These are phyloP conservation scores for Siderastrea siderea DNA, from an alignment of 92 coral and sea anemone species.

Conservation along the genomic window DNA sequence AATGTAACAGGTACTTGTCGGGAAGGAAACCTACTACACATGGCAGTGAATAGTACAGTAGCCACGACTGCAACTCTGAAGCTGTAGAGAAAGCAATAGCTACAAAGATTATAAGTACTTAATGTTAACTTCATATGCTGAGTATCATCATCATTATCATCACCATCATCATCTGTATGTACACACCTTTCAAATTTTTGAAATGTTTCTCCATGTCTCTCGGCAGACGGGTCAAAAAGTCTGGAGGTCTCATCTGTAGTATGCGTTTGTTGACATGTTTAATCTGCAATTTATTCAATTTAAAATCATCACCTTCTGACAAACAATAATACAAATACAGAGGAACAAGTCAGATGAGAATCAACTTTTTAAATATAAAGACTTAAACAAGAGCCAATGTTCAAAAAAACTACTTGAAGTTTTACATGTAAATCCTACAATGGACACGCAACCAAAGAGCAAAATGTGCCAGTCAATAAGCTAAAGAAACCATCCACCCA, in stretches of 20 bases:
- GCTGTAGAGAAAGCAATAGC: conserved; percentile 27
- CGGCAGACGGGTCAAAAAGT: conserved; percentile 59
- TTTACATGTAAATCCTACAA: too few relatives aligned
- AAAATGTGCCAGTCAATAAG: too few relatives aligned
- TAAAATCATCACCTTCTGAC: neutral
- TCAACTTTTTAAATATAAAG: neutral
- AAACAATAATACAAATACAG: conserved; percentile 16
- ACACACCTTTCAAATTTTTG: conserved; percentile 65
- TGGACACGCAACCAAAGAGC: too few relatives aligned
- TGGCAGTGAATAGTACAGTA: conserved; percentile 71
- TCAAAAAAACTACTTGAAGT: neutral
- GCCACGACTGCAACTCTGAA: conserved; percentile 78
- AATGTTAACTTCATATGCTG: neutral
- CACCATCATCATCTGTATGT: neutral
- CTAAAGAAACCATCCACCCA: too few relatives aligned
- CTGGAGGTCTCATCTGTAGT: conserved; percentile 69
- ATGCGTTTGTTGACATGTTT: conserved; percentile 49
- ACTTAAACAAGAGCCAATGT: neutral
- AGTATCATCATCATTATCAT: neutral
- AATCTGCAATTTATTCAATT: conserved; percentile 34
- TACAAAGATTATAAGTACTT: neutral
- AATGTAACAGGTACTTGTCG: conserved; percentile 52
- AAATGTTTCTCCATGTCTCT: conserved; percentile 64
- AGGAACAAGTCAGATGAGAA: neutral
- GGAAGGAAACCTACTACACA: conserved; percentile 62